Evolutionary conservation across 1,140 invertebrate species (phyloP), one percentile per base, ranked within the genome.

Genomic region (Drosophila kikkawai): DNA sequence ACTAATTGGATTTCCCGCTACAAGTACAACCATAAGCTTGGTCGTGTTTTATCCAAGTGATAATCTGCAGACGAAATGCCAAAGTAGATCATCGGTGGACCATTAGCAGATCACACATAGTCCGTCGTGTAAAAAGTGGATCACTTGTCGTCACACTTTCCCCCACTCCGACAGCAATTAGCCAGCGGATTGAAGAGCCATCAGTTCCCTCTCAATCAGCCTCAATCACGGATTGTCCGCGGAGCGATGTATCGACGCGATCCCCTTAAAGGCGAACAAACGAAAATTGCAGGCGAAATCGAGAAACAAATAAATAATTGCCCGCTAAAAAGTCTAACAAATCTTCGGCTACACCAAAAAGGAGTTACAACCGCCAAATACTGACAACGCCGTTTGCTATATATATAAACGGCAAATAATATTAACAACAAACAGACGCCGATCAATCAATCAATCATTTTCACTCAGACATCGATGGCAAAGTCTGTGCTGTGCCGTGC

Each of bases 401-500:
- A 75, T 75, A 75, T 70, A 50, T 48, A 70, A 57, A 44, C 50
- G 15, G 29, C 68, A 53, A 73, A 60, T 36, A 75, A 63, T 73
- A 61, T 71, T 55, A 73, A 55, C 56, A 56, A 66, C 42, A 58
- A 48, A 75, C 64, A 83, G 65, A 64, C 47, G 50, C 51, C 82
- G 80, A 84, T 87, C 83, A 88, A 90, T 87, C 84, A 87, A 87
- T 87, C 84, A 87, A 87, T 87, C 84, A 87, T 87, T 87, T 87
- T 87, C 84, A 84, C 84, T 90, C 68, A 88, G 82, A 80, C 78
- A 75, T 82, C 80, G 71, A 76, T 67, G 68, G 55, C 53, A 36
- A 67, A 48, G 66, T 29, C 59, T 47, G 36, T 22, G 47, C 22
- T 39, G 44, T 22, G 48, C 48, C 26, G 48, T 32, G 26, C 47